These are phyloP conservation scores for Formica selysi DNA, from an alignment of 1,140 invertebrate species.

Conservation along the genomic window DNA sequence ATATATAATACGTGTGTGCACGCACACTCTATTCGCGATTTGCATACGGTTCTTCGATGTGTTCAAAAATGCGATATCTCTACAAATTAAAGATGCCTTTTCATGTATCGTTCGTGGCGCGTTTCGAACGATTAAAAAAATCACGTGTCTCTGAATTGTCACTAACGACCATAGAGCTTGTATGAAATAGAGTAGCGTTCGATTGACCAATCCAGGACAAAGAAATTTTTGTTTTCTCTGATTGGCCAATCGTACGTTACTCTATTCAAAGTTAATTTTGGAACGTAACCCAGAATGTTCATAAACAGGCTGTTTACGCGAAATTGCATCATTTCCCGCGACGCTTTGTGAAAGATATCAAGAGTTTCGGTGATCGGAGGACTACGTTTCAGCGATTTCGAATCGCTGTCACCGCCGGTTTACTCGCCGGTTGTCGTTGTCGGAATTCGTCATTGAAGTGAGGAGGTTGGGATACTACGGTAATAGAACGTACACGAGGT, in stretches of 20 bases:
- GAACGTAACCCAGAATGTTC: not conserved
- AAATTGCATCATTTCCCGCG: not conserved
- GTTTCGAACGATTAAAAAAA: no score
- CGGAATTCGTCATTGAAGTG: not conserved
- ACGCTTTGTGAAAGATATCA: constrained; percentile 14
- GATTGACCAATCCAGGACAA: no score
- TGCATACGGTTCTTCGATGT: not conserved
- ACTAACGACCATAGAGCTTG: no score
- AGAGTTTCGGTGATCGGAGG: constrained; percentile 21
- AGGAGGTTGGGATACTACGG: constrained; percentile 40
- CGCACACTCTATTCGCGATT: constrained; percentile 61
- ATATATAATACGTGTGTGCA: constrained; percentile 78
- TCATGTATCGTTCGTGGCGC: no score
- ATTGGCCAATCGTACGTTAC: no score
- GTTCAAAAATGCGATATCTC: not conserved
- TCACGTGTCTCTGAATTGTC: no score
- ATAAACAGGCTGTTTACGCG: not conserved
- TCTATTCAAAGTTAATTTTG: no score
- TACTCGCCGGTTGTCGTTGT: not conserved
- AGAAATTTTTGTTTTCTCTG: no score
- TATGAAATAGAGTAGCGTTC: no score
- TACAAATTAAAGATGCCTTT: no score
- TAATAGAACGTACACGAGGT: constrained; percentile 47
- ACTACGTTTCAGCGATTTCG: not conserved
- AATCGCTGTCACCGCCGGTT: not conserved